A percentile compares a stretch with the other conserved stretches of the same genome.
Evolutionary conservation across 1,140 invertebrate genomes (phyloP).

Genomic region (Trachymyrmex cornetzi): DNA sequence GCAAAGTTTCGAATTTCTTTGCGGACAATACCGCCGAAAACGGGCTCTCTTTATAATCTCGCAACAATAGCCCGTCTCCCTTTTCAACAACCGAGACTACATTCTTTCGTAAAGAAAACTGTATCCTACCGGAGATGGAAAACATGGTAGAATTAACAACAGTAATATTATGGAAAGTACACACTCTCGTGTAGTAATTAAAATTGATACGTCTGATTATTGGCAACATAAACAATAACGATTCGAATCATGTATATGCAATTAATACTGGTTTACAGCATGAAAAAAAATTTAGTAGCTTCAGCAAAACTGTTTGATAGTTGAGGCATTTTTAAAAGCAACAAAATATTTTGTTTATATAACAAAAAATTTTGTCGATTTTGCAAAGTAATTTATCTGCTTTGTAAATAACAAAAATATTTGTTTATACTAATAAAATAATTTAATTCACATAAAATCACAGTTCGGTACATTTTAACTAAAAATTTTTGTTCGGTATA

Average conservation of each 20-base stretch:
- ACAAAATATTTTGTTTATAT: no score
- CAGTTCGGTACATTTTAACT: no score
- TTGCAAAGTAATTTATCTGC: no score
- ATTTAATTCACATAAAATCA: no score
- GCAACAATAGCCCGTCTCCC: slow-evolving; percentile 34
- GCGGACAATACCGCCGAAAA: slow-evolving; percentile 58
- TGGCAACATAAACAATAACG: neutral
- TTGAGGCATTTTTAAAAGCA: neutral
- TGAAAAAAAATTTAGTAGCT: no score
- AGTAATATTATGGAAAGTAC: slow-evolving; percentile 11
- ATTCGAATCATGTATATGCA: neutral
- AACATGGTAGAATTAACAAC: slow-evolving; percentile 23
- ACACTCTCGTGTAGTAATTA: no score
- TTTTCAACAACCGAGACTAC: slow-evolving; percentile 55
- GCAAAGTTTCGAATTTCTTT: slow-evolving; percentile 63
- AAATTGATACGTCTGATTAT: neutral
- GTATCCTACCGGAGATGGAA: slow-evolving; percentile 27
- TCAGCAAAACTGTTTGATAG: no score
- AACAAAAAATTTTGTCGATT: no score
- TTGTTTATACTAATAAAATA: no score
- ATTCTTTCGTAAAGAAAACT: slow-evolving; percentile 53
- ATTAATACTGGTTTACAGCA: no score
- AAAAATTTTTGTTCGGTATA: no score
- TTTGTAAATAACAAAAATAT: no score
- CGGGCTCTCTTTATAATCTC: slow-evolving; percentile 51